Evolutionary conservation across 2,797 vertebrate species (phyloP).

Genomic region (Pseudochirops corinnae): DNA sequence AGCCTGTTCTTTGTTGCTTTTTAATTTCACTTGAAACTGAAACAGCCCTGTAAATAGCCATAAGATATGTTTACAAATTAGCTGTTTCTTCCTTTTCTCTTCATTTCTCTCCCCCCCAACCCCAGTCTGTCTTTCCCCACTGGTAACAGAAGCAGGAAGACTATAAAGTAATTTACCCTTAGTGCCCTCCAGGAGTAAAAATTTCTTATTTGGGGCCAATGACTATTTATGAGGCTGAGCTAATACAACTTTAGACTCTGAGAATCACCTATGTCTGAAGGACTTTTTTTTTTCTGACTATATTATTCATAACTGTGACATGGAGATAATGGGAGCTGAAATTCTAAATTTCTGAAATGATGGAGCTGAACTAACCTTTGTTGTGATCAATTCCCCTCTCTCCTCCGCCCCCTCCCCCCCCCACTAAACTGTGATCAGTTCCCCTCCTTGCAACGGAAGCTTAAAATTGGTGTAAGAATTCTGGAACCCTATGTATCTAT

Average conservation of each 20-base stretch:
- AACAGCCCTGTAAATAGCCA: not conserved
- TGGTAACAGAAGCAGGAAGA: not conserved
- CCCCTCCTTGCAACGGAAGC: not conserved
- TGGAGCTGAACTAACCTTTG: constrained; percentile 51
- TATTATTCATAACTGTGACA: not conserved
- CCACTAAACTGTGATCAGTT: constrained; percentile 18
- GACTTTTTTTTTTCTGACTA: not conserved
- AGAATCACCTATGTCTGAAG: not conserved
- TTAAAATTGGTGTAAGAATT: not conserved
- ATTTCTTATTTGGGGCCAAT: constrained; percentile 9
- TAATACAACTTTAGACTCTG: not conserved
- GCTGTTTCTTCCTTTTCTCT: not conserved
- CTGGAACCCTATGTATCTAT: not conserved
- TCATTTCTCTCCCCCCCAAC: not conserved
- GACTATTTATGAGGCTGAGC: not conserved
- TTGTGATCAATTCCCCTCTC: constrained; percentile 21
- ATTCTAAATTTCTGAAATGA: constrained; percentile 28
- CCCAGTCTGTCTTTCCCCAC: not conserved
- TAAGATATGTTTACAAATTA: not conserved
- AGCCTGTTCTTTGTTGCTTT: not conserved
- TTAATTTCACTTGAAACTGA: not conserved
- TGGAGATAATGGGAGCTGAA: not conserved
- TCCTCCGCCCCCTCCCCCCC: not conserved
- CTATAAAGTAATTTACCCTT: not conserved
- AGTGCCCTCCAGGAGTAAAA: not conserved